Percentiles rank a stretch among this genome's conserved stretches.
These are phyloP conservation scores for Tenthredo mesomela DNA, from an alignment of 2,888 invertebrate species.

Conservation along the genomic window DNA sequence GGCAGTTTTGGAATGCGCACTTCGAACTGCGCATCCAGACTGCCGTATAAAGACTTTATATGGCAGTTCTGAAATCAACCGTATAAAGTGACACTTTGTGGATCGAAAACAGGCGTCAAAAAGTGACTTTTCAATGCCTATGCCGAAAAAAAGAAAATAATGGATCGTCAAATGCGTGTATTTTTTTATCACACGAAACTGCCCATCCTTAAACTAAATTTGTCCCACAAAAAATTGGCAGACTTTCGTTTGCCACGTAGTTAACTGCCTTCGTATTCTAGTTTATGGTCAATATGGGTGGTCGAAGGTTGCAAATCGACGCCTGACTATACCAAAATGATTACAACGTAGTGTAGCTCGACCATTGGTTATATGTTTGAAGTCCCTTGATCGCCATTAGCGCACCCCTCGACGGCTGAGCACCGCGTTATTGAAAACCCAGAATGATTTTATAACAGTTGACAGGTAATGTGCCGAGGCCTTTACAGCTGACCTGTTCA, in stretches of 20 bases:
- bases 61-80: too few relatives aligned
- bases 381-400: slow-evolving; percentile 72
- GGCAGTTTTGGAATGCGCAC: too few relatives aligned
- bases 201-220: not conserved
- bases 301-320: slow-evolving; percentile 66
- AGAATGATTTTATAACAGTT: slow-evolving; percentile 74
- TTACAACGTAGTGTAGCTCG: slow-evolving; percentile 25
- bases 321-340: slow-evolving; percentile 39
- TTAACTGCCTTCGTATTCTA: slow-evolving; percentile 71
- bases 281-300: slow-evolving; percentile 71
- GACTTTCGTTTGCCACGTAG: not conserved
- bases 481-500: slow-evolving; percentile 64
- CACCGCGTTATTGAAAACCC: slow-evolving; percentile 72
- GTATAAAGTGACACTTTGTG: too few relatives aligned
- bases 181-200: not conserved
- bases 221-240: not conserved
- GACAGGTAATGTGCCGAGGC: slow-evolving; percentile 72
- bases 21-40: too few relatives aligned
- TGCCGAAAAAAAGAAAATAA: too few relatives aligned
- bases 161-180: not conserved
- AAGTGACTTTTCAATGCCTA: too few relatives aligned
- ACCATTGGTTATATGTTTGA: slow-evolving; percentile 68
- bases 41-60: too few relatives aligned
- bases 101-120: too few relatives aligned
- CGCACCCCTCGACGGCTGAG: slow-evolving; percentile 55